Evolutionary conservation across 2,113 vertebrate genomes (phyloP), one percentile per base, ranked within the genome.

Genomic region (Ciconia boyciana): DNA sequence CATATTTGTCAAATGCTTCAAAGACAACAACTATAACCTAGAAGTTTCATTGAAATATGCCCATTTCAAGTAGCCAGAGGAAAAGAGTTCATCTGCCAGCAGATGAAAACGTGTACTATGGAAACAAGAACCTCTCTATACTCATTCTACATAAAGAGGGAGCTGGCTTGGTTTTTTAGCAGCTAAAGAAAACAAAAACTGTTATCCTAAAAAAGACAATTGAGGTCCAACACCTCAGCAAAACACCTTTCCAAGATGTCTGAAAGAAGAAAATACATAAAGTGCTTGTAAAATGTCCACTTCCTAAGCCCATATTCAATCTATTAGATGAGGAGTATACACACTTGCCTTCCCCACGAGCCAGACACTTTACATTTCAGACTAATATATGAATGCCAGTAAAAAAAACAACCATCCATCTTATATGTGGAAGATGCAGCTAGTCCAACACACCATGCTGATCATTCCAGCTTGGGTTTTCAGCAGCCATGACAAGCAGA

Each of bases 281-380:
- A 41, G n/a, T 1, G 18, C 57, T 32, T 32, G 71, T 48, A n/a
- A 64, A 69, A 91, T 0, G 3, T 13, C 49, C 22, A 3, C 43
- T 57, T 51, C 62, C 32, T 49, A 61, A 49, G 69, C 17, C 52
- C 31, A 6, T 2, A 0, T 29, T 48, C 44, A 0, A 61, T 64
- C 44, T 48, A 4, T 21, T 13, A 28, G 9, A 28, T 5, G 22
- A 85, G 34, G 29, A 48, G 9, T 2, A 34, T 5, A 39, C 34
- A 4, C 7, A 0, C 5, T 36, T 32, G 0, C n/a, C n/a, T n/a
- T 25, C 32, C 24, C 13, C 46, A 8, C 0, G 1, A 86, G 75
- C 7, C 75, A 46, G 11, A 12, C 36, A 5, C 18, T 34, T 64
- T 4, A 18, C 10, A 70, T n/a, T 71, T 57, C 11, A 32, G 36